A percentile compares a stretch with the other conserved stretches of the same genome.
Evolutionary conservation across 2,113 vertebrate species (phyloP).

Genomic region (Drymodes brunneopygia): DNA sequence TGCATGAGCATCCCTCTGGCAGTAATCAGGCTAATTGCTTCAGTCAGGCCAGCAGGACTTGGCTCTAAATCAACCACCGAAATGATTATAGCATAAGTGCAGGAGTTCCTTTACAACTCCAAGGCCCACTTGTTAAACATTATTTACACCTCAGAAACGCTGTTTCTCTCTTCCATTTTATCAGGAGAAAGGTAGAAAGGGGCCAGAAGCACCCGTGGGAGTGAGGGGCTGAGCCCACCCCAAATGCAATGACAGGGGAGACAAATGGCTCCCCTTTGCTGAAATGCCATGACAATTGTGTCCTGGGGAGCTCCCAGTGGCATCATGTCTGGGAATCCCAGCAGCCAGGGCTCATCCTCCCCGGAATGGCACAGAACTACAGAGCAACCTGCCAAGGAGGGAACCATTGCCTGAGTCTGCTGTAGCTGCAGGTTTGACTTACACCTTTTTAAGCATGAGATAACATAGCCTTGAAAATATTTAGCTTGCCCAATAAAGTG

Average conservation of each 20-base stretch:
- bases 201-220: not conserved
- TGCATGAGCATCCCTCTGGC: not conserved
- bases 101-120: not conserved
- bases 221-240: not conserved
- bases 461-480: not conserved
- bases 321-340: not conserved
- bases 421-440: not conserved
- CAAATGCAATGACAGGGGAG: not conserved
- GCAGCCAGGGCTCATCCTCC: not conserved
- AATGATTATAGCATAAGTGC: not conserved
- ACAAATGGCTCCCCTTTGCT: not conserved
- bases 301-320: accelerated
- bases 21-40: constrained; percentile 46
- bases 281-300: not conserved
- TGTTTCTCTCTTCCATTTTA: not conserved
- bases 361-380: not conserved
- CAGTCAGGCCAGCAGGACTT: constrained; percentile 13
- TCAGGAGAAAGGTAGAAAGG: not conserved
- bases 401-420: not conserved
- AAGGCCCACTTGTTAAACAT: not conserved
- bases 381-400: not conserved
- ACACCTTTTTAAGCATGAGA: not conserved
- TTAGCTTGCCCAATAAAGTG: not conserved
- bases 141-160: not conserved
- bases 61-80: constrained; percentile 26